These are phyloP conservation scores for Menidia menidia DNA, from an alignment of 2,797 vertebrate species.

Conservation along the genomic window DNA sequence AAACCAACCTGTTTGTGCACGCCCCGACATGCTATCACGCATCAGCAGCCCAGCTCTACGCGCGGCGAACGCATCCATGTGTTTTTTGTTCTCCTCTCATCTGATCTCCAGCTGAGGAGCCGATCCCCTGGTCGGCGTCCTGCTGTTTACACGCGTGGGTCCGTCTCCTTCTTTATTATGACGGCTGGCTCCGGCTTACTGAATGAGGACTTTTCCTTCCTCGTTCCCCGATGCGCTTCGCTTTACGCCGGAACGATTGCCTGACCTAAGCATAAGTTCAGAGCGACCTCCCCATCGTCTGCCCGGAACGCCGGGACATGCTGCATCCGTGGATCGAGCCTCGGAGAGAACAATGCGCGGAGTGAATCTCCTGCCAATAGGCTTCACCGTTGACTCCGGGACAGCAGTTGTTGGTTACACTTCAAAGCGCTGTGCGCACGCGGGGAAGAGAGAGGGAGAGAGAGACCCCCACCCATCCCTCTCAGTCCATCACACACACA, in stretches of 20 bases:
- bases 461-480: conserved; percentile 5
- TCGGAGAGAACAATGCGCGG: conserved; percentile 63
- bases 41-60: conserved; percentile 41
- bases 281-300: conserved; percentile 43
- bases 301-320: conserved; percentile 40
- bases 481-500: background rate
- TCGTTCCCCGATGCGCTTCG: conserved; percentile 12
- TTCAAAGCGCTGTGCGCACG: conserved; percentile 61
- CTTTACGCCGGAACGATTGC: conserved; percentile 28
- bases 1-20: conserved; percentile 61
- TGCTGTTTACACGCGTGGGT: background rate
- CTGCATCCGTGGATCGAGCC: conserved; percentile 36
- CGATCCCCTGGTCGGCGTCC: conserved; percentile 22
- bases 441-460: conserved; percentile 19
- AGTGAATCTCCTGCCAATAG: conserved; percentile 35
- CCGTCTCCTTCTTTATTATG: conserved; percentile 2
- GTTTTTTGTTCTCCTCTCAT: conserved; percentile 36
- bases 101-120: conserved; percentile 26
- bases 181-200: conserved; percentile 9
- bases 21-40: conserved; percentile 47
- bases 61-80: conserved; percentile 40
- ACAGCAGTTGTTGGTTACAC: conserved; percentile 70
- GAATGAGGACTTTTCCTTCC: conserved; percentile 33
- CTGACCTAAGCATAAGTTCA: conserved; percentile 58
- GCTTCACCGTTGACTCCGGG: conserved; percentile 57